Evolutionary conservation across 2,797 vertebrate genomes (phyloP).

Genomic region (Sparus aurata): DNA sequence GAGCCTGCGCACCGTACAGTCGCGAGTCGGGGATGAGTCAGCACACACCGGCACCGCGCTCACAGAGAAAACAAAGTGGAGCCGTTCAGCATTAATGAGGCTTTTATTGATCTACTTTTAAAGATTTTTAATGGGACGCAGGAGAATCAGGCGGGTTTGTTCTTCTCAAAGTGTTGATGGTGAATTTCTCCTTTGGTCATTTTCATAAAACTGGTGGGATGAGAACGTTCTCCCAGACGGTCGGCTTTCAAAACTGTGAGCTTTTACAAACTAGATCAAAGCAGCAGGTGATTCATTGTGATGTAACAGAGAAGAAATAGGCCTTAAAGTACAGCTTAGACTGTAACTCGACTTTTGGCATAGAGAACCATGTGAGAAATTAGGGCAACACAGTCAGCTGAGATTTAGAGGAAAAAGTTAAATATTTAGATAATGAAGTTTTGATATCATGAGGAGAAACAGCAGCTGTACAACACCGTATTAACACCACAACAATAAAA

Average conservation of each 20-base stretch:
- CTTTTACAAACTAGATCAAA: constrained; percentile 12
- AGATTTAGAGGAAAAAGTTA: neutral
- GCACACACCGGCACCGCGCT: constrained; percentile 39
- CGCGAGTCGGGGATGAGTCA: constrained; percentile 68
- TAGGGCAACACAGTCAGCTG: neutral
- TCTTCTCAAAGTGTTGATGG: constrained; percentile 17
- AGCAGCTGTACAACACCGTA: no score
- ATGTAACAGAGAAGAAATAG: neutral
- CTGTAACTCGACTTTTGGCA: neutral
- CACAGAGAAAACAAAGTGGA: constrained; percentile 53
- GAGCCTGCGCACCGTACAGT: constrained; percentile 32
- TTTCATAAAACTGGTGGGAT: constrained; percentile 26
- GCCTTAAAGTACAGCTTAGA: neutral
- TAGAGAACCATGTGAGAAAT: neutral
- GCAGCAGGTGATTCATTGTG: neutral
- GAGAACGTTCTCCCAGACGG: neutral
- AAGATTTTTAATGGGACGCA: constrained; percentile 58
- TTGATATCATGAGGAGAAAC: neutral
- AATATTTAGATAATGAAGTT: constrained; percentile 1
- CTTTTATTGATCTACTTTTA: constrained; percentile 59
- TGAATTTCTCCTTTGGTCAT: constrained; percentile 28
- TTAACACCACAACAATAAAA: no score
- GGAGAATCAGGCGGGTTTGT: constrained; percentile 15
- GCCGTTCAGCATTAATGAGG: constrained; percentile 60
- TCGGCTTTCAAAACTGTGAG: constrained; percentile 3